A percentile compares a stretch with the other conserved stretches of the same genome.
phyloP scores from a whole-genome alignment of 1,140 invertebrate species.

The Drosophila jambulina region DNA sequence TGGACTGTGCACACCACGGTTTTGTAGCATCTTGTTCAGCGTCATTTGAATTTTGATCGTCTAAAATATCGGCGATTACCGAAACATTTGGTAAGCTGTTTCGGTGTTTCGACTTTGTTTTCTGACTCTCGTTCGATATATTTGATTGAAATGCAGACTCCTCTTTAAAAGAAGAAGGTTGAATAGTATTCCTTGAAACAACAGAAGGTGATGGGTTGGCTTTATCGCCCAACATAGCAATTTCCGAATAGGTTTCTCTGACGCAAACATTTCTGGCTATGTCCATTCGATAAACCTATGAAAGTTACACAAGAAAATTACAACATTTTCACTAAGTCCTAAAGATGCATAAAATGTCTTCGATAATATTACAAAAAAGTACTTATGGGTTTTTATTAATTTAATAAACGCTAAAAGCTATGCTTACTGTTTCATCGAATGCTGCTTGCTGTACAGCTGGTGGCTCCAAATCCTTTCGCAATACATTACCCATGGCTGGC shows the following conservation, averaged over 20 bases:
- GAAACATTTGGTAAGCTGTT: constrained; percentile 80
- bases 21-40: constrained; percentile 5
- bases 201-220: constrained; percentile 19
- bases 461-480: constrained; percentile 87
- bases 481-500: constrained; percentile 87
- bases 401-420: background rate
- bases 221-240: constrained; percentile 16
- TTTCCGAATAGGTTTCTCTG: constrained; percentile 73
- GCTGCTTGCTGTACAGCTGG: constrained; percentile 93
- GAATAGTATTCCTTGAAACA: background rate
- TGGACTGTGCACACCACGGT: constrained; percentile 55
- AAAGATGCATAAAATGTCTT: constrained; percentile 63
- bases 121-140: constrained; percentile 28
- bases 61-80: constrained; percentile 48
- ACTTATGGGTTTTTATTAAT: background rate
- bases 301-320: constrained; percentile 5
- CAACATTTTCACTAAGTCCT: constrained; percentile 11
- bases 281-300: constrained; percentile 90
- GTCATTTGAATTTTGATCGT: constrained; percentile 28
- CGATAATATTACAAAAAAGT: constrained; percentile 1
- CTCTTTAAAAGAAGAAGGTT: constrained; percentile 38
- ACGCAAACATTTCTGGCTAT: constrained; percentile 91
- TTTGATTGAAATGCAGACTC: constrained; percentile 32
- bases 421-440: constrained; percentile 90
- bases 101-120: constrained; percentile 52